Base-by-base conservation (phyloP, 2,888 invertebrate species). In the Artemia sinica region DNA sequence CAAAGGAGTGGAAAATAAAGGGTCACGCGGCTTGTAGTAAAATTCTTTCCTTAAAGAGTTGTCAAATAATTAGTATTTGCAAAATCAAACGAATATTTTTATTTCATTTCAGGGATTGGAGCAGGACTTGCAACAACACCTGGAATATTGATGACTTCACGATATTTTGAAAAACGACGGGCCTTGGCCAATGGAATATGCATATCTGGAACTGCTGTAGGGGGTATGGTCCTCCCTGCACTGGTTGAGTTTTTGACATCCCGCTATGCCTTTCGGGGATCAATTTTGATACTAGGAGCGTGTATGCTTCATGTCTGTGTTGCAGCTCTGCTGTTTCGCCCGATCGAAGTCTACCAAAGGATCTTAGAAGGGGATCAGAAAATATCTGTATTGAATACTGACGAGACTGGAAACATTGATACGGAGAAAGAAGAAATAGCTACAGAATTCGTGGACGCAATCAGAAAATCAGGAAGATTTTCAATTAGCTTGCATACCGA, bases 261-360 rank as follows among this genome's bases (percentile, higher is more conserved):
- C 6, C 67, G 69, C 12, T 74, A 74, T 66, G 73, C 74, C 12
- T 74, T 87, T 68, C 85, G 86, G 74, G 87, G 87, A 4, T 86
- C 87, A 11, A n/a, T 68, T 58, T 18, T 87, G 1, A 78, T 87
- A 10, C 77, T 87, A 49, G 87, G 84, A 77, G 86, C 84, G 0
- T 86, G 87, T 13, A 86, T 87, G 85, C 78, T 87, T 0, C 86
- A 87, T 74, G 86, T 87, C 4, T 87, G 87, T 71, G 84, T 85
- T 6, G 83, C 86, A 5, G 86, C 86, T 0, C 83, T 85, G 0
- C 77, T 87, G 1, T 87, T 86, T 76, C 81, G 83, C 10, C 84
- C 83, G 0, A 79, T 84, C 50, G 82, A 80, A 71, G 76, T 77
- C 70, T 78, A 79, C 73, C 73, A 70, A 52, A 63, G 67, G 18